Conservation (phyloP, 2,113 vertebrate genomes). For the Nannospalax galili region DNA sequence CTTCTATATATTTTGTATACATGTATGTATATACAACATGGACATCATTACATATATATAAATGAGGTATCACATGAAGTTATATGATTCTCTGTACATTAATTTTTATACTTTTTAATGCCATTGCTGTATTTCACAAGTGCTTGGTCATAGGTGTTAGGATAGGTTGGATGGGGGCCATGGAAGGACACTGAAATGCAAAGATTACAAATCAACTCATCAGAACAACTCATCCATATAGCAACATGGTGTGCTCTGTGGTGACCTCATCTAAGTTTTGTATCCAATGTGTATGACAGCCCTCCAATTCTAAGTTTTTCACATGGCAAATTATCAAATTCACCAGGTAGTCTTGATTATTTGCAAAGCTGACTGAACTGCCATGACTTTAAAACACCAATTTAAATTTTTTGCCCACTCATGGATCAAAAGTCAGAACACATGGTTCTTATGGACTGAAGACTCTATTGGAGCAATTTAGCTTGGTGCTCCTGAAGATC, state of each 20-base stretch:
- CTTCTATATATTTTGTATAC: neutral
- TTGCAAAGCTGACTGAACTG: neutral
- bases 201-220: neutral
- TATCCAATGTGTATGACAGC: neutral
- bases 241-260: neutral
- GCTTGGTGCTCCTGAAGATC: neutral
- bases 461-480: neutral
- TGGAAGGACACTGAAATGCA: neutral
- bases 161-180: neutral
- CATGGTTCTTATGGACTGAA: conserved; percentile 2
- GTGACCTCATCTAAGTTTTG: neutral
- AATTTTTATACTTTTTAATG: no score
- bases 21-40: neutral
- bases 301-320: neutral
- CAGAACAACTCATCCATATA: neutral
- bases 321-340: neutral
- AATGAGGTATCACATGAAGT: neutral
- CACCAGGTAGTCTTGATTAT: neutral
- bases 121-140: neutral
- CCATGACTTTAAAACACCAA: neutral
- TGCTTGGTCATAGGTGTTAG: neutral
- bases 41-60: neutral
- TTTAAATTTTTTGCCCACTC: conserved; percentile 39
- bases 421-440: conserved; percentile 39
- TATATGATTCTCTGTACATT: neutral